phyloP scores from a whole-genome alignment of 2,113 vertebrate species.

The Phodopus roborovskii region DNA sequence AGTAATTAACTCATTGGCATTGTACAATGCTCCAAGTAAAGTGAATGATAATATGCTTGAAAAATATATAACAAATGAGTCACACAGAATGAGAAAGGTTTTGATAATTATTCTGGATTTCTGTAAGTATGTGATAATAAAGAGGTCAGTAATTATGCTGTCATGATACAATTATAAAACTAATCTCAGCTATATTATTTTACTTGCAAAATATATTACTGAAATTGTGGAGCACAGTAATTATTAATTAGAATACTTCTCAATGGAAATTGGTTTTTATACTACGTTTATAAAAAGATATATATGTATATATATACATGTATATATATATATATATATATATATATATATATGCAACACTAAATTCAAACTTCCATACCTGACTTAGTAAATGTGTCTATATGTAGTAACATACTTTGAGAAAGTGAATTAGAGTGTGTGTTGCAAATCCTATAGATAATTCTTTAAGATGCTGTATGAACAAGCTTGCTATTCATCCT shows the following conservation, averaged over 20 bases:
- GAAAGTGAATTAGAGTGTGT: background rate
- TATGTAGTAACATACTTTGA: background rate
- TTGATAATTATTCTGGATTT: slow-evolving; percentile 54
- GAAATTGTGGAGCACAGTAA: slow-evolving; percentile 1
- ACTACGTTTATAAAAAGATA: background rate
- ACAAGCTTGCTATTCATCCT: background rate
- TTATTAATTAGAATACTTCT: slow-evolving; percentile 59
- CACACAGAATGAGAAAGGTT: slow-evolving; percentile 6
- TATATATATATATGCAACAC: background rate
- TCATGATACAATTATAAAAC: slow-evolving; percentile 53
- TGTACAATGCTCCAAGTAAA: slow-evolving; percentile 13
- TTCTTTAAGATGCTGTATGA: background rate
- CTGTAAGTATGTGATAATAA: slow-evolving; percentile 17
- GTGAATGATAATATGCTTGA: slow-evolving; percentile 36
- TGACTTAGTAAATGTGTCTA: background rate
- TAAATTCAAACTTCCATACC: background rate
- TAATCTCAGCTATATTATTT: slow-evolving; percentile 53
- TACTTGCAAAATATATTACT: slow-evolving; percentile 42
- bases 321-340: background rate
- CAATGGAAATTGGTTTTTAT: slow-evolving; percentile 21
- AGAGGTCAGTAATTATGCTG: slow-evolving; percentile 56
- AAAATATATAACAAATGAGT: slow-evolving; percentile 59
- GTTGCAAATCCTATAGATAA: background rate
- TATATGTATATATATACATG: background rate
- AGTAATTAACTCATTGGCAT: slow-evolving; percentile 52